Evolutionary conservation across 2,888 invertebrate genomes (phyloP).

Genomic region (Drosophila nigritarsus): DNA sequence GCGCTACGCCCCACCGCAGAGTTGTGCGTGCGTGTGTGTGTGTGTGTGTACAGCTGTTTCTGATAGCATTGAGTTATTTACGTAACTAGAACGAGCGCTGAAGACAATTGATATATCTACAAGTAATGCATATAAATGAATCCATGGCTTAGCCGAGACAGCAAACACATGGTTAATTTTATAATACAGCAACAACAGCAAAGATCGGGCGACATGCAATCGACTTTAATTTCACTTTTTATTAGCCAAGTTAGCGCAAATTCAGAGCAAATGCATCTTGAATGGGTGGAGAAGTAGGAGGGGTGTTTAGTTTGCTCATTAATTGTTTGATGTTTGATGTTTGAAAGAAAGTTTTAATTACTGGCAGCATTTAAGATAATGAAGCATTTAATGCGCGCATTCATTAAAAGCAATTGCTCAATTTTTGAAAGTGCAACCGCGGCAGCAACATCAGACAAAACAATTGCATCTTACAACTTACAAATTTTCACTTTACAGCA

Average conservation of each 20-base stretch:
- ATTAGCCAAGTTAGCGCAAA: constrained; percentile 40
- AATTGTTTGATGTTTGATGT: constrained; percentile 52
- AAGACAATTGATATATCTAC: not conserved
- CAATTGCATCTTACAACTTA: constrained; percentile 41
- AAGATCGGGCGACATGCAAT: constrained; percentile 47
- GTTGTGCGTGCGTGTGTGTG: not conserved
- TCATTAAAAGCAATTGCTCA: constrained; percentile 65
- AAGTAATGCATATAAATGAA: not conserved
- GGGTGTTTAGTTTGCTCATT: constrained; percentile 44
- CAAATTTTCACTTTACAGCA: constrained; percentile 48
- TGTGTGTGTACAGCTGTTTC: constrained; percentile 39
- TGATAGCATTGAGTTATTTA: constrained; percentile 13
- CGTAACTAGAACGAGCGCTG: constrained; percentile 35
- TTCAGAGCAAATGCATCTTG: constrained; percentile 21
- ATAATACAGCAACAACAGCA: constrained; percentile 28
- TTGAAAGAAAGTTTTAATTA: constrained; percentile 77
- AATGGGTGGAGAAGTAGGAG: fast-evolving
- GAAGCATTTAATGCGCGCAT: constrained; percentile 73
- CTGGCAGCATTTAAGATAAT: constrained; percentile 67
- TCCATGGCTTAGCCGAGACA: constrained; percentile 14
- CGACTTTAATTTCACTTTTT: constrained; percentile 70
- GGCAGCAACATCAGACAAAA: constrained; percentile 1
- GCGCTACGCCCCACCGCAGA: constrained; percentile 3
- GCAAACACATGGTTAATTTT: constrained; percentile 35
- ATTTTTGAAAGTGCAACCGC: constrained; percentile 69